phyloP scores from a whole-genome alignment of 2,888 invertebrate genomes.

The Archaeoteleia sp. region DNA sequence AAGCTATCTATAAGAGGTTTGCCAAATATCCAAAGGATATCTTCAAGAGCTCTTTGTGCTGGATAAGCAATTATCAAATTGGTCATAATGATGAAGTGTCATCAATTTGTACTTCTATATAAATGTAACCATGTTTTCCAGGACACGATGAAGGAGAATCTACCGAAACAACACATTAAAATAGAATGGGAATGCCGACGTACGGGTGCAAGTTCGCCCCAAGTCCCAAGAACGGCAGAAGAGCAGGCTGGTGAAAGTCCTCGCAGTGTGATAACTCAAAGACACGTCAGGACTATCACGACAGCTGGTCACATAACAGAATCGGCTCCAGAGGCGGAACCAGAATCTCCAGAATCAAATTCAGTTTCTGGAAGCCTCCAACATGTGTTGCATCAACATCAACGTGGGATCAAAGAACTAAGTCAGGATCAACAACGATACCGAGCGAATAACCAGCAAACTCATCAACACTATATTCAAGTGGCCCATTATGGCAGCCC shows the following conservation, averaged over 20 bases:
- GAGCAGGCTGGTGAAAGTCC: conserved; percentile 63
- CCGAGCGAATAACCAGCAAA: conserved; percentile 54
- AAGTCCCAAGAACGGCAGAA: conserved; percentile 57
- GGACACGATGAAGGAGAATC: conserved; percentile 71
- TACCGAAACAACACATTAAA: conserved; percentile 68
- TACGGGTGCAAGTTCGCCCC: conserved; percentile 59
- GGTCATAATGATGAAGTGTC: conserved; percentile 7
- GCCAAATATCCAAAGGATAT: too few relatives aligned
- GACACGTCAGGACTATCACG: conserved; percentile 79
- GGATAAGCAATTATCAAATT: too few relatives aligned
- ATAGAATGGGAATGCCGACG: conserved; percentile 69
- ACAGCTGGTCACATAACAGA: conserved; percentile 79
- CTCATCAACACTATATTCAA: conserved; percentile 68
- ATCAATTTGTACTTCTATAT: neutral
- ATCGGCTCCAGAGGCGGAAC: conserved; percentile 62
- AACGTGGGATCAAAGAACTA: conserved; percentile 53
- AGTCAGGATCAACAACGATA: conserved; percentile 48
- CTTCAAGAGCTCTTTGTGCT: too few relatives aligned
- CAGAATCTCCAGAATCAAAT: conserved; percentile 63
- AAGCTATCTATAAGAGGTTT: too few relatives aligned
- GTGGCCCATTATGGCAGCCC: conserved; percentile 63
- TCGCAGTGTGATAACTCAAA: conserved; percentile 77
- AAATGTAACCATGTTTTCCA: conserved; percentile 53
- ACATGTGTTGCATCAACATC: conserved; percentile 70
- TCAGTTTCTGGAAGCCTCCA: conserved; percentile 56